Conservation (phyloP, 2,888 invertebrate genomes). For the Charanyca ferruginea region DNA sequence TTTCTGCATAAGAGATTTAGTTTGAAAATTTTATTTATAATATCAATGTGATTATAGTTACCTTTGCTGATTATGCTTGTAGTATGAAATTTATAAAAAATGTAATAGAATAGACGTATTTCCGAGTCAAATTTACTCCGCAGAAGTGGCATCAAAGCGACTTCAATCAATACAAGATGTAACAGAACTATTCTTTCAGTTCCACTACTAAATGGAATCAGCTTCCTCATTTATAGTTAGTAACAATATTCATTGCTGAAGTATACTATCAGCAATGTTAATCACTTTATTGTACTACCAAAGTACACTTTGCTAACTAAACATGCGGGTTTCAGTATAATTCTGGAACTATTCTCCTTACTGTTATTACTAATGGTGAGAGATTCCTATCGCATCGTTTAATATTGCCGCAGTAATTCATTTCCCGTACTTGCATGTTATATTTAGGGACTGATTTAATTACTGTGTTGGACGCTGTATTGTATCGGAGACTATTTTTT, state of each 20-base stretch:
- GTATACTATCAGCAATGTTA: neutral
- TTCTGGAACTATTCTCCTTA: slow-evolving; percentile 30
- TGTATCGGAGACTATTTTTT: neutral
- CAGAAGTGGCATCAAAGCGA: too few relatives aligned
- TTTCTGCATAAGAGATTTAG: too few relatives aligned
- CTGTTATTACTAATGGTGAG: slow-evolving; percentile 17
- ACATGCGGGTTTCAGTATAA: neutral
- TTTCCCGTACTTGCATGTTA: slow-evolving; percentile 27
- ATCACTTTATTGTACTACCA: neutral
- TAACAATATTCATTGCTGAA: neutral
- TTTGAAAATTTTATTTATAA: too few relatives aligned
- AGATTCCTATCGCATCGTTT: slow-evolving; percentile 49
- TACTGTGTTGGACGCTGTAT: slow-evolving; percentile 29
- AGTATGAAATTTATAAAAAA: too few relatives aligned
- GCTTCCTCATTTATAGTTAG: neutral
- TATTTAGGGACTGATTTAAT: slow-evolving; percentile 52
- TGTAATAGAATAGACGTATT: too few relatives aligned
- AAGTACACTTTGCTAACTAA: neutral
- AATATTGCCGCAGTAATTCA: slow-evolving; percentile 51
- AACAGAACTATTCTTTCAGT: neutral
- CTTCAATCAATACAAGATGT: neutral
- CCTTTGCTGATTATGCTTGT: too few relatives aligned
- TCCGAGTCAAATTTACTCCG: too few relatives aligned
- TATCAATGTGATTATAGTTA: too few relatives aligned
- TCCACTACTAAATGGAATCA: neutral